Conservation (phyloP, 1,140 invertebrate genomes). For the Ruditapes philippinarum region DNA sequence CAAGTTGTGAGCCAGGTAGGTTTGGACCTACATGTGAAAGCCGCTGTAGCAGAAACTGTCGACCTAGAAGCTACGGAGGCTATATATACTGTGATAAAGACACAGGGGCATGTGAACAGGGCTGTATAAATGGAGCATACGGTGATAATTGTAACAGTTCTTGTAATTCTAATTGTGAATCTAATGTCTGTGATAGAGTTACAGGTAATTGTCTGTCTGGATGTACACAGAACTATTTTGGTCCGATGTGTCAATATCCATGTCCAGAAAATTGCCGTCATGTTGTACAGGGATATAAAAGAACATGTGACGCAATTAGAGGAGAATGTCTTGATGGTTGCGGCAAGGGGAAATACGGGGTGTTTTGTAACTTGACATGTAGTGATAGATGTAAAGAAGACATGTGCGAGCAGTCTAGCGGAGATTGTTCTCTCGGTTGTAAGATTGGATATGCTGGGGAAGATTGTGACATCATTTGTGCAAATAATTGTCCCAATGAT, state of each 20-base stretch:
- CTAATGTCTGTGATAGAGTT: conserved; percentile 3
- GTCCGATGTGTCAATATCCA: background rate
- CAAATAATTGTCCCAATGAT: background rate
- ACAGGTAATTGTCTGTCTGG: conserved; percentile 21
- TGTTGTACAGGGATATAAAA: conserved; percentile 13
- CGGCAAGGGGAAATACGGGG: conserved; percentile 4
- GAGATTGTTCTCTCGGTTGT: conserved; percentile 36
- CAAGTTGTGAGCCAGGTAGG: background rate
- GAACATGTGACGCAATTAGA: background rate
- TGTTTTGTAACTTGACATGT: conserved; percentile 40
- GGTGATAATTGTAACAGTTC: conserved; percentile 8
- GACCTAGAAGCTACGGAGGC: background rate
- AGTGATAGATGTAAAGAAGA: conserved; percentile 32
- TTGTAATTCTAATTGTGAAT: conserved; percentile 34
- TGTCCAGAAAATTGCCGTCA: conserved; percentile 28
- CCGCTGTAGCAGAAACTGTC: conserved; percentile 18
- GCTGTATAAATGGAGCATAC: conserved; percentile 27
- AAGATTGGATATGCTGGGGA: conserved; percentile 1
- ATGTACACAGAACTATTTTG: conserved; percentile 30
- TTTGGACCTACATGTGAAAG: conserved; percentile 21
- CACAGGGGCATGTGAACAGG: conserved; percentile 3
- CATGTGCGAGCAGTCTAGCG: conserved; percentile 8
- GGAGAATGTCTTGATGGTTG: conserved; percentile 38
- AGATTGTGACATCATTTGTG: conserved; percentile 30
- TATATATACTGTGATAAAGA: conserved; percentile 44